Evolutionary conservation across 1,140 invertebrate species (phyloP).

Genomic region (Diachasma alloeum): DNA sequence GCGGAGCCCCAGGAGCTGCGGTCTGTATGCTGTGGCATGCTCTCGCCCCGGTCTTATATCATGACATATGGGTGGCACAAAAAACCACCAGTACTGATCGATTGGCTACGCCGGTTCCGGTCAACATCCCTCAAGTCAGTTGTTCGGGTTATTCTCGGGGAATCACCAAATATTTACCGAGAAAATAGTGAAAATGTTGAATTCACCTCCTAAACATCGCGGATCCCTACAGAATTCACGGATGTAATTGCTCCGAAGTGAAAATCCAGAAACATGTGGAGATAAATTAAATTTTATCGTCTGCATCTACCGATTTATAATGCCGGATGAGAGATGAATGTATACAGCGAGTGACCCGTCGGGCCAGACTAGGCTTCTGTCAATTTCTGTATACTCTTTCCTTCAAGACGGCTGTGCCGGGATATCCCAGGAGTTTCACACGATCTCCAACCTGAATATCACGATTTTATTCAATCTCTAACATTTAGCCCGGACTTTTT

Average conservation of each 20-base stretch:
- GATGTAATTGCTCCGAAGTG: no score
- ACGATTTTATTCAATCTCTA: neutral
- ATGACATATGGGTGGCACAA: slow-evolving; percentile 63
- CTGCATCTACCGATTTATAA: slow-evolving; percentile 1
- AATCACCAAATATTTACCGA: neutral
- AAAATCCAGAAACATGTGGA: neutral
- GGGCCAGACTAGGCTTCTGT: neutral
- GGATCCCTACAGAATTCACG: no score
- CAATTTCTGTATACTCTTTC: slow-evolving; percentile 9
- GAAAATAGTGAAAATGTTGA: neutral
- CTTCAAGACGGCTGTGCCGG: neutral
- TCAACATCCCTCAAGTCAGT: neutral
- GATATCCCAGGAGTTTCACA: neutral
- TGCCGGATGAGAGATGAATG: neutral
- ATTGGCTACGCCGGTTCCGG: slow-evolving; percentile 59
- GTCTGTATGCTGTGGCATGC: slow-evolving; percentile 60
- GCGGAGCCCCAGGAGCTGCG: slow-evolving; percentile 43
- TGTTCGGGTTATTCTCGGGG: neutral
- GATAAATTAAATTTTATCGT: slow-evolving; percentile 10
- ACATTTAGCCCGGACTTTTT: neutral
- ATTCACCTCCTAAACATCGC: neutral
- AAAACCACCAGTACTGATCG: slow-evolving; percentile 63
- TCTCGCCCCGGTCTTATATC: slow-evolving; percentile 37
- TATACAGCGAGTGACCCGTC: neutral
- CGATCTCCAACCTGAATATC: neutral